Base-by-base conservation (phyloP, 2,797 vertebrate genomes). In the Brachymystax lenok region DNA sequence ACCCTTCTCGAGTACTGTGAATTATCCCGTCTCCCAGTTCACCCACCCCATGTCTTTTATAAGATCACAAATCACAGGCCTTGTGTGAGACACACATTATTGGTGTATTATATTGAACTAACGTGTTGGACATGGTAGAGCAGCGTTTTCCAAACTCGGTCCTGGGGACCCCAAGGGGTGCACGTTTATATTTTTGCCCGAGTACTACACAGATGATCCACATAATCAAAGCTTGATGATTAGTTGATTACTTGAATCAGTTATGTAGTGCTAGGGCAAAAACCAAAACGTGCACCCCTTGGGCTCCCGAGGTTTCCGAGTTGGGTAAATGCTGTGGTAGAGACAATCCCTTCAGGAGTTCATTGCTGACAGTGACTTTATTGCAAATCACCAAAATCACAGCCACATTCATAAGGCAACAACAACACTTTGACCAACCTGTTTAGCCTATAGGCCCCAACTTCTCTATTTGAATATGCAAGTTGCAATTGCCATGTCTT, bases 31-130 rank as follows among this genome's bases (percentile, higher is more conserved):
- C 82, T 83, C 92, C 74, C 89, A 92, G 76, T 96, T 97, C 82
- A 88, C 93, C 1, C 89, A 94, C 30, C 93, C 96, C 12, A 77
- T 96, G 74, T 92, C 95, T 0, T 96, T 96, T 75, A 79, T 97
- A 2, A 85, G 95, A 3, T 93, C 96, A 77, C 96, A 95, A 85
- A 96, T 97, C 95, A 93, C 94, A 0, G 96, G 96, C 80, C 91
- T 96, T 74, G 95, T 96, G 84, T 96, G 94, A 96, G 68, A 71
- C 56, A 52, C 27, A 17, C 46, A 68, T 64, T 66, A 63, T 40
- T 27, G 16, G 30, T 27, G 13, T 68, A 19, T 68, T 68, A 33
- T 16, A 30, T 66, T 30, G 63, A 33, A 68, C 16, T 35, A 7
- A 28, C 66, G 30, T 30, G 35, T 19, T 35, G 30, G 16, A 68